Evolutionary conservation across 2,797 vertebrate species (phyloP).

Genomic region (Sebastolobus altivelis): DNA sequence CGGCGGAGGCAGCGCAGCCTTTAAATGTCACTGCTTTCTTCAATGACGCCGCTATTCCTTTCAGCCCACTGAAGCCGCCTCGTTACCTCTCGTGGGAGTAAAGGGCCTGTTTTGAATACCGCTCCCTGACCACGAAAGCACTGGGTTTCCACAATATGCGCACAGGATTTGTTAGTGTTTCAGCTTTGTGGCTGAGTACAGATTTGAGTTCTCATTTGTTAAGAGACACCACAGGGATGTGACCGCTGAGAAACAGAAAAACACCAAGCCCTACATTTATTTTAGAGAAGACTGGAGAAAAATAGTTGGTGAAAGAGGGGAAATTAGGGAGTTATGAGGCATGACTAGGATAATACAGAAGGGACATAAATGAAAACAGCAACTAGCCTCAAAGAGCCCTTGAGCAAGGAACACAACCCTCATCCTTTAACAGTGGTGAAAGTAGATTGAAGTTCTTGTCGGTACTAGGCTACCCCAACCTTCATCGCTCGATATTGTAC

Average conservation of each 20-base stretch:
- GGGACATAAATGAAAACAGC: constrained; percentile 1
- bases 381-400: background rate
- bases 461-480: too few relatives aligned
- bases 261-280: background rate
- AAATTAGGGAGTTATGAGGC: constrained; percentile 5
- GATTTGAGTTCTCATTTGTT: constrained; percentile 32
- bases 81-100: constrained; percentile 53
- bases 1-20: constrained; percentile 38
- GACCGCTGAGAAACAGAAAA: constrained; percentile 13
- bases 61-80: constrained; percentile 59
- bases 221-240: constrained; percentile 3
- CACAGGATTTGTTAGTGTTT: constrained; percentile 50
- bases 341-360: background rate
- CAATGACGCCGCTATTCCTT: constrained; percentile 50
- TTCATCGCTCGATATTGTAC: too few relatives aligned
- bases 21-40: constrained; percentile 79
- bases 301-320: background rate
- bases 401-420: background rate
- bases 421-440: background rate
- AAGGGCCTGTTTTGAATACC: constrained; percentile 69
- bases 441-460: too few relatives aligned
- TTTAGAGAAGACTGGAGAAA: constrained; percentile 21
- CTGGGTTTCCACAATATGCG: constrained; percentile 28
- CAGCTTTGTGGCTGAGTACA: constrained; percentile 19
- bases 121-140: constrained; percentile 45